phyloP scores from a whole-genome alignment of 2,113 vertebrate genomes.

The Gasterosteus aculeatus region DNA sequence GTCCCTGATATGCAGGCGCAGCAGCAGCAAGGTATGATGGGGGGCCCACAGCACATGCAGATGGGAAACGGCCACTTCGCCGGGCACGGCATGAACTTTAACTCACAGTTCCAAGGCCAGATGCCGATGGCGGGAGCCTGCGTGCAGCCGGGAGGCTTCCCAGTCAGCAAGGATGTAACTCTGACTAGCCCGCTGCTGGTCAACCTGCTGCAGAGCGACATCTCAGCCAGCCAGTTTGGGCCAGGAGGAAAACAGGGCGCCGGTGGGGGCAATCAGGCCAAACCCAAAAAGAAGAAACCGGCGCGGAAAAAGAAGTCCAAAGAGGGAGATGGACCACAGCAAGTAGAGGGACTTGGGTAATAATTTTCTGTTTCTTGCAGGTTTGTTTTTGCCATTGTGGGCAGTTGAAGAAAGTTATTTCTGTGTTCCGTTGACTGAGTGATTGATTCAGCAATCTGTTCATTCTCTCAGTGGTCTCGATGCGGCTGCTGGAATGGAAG shows the following conservation, averaged over 20 bases:
- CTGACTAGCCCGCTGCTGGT: conserved; percentile 96
- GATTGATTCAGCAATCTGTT: not conserved
- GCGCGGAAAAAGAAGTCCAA: conserved; percentile 94
- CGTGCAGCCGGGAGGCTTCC: conserved; percentile 90
- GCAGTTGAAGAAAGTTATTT: not conserved
- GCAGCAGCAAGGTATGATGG: conserved; percentile 90
- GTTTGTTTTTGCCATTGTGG: not conserved
- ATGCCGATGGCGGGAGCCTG: conserved; percentile 85
- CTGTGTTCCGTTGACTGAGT: not conserved
- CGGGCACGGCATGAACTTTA: conserved; percentile 89
- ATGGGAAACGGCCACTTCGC: conserved; percentile 94
- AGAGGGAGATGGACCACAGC: conserved; percentile 85
- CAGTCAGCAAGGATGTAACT: conserved; percentile 96
- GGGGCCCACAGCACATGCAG: conserved; percentile 91
- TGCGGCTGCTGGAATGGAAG: conserved; percentile 87
- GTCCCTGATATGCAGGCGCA: conserved; percentile 91
- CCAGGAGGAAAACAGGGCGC: conserved; percentile 93
- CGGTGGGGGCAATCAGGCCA: conserved; percentile 83
- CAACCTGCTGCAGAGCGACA: conserved; percentile 97
- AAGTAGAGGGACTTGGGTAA: conserved; percentile 91
- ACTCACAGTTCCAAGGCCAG: conserved; percentile 88
- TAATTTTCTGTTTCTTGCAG: conserved; percentile 29
- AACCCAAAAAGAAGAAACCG: conserved; percentile 99
- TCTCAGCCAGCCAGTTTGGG: conserved; percentile 96
- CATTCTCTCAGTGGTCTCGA: conserved; percentile 83